Conservation (phyloP, 2,113 vertebrate genomes). For the Romanogobio albipinnatus region DNA sequence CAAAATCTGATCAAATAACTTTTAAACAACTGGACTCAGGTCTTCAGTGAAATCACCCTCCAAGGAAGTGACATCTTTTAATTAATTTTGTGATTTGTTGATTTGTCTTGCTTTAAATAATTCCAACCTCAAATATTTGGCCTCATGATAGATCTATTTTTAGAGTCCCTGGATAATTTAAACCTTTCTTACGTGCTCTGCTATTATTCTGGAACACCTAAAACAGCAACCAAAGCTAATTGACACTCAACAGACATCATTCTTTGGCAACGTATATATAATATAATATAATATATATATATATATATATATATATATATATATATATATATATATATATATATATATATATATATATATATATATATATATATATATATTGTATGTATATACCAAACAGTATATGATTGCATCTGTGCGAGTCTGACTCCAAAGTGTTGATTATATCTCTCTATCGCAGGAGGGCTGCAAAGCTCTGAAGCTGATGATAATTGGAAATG, state of each 20-base stretch:
- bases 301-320: not conserved
- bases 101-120: not conserved
- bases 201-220: not conserved
- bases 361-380: too few relatives aligned
- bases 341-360: too few relatives aligned
- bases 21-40: too few relatives aligned
- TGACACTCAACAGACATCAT: not conserved
- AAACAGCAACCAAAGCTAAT: conserved; percentile 15
- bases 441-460: conserved; percentile 15
- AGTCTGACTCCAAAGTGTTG: conserved; percentile 17
- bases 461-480: conserved; percentile 23
- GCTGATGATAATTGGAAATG: conserved; percentile 30
- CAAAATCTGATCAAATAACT: too few relatives aligned
- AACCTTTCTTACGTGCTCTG: not conserved
- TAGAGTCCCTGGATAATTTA: not conserved
- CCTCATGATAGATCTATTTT: not conserved
- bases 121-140: not conserved
- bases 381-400: not conserved
- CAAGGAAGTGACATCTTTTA: not conserved
- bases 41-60: not conserved
- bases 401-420: not conserved
- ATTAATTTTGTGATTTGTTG: not conserved
- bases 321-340: too few relatives aligned
- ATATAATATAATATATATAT: not conserved
- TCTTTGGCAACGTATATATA: not conserved